Percentiles rank a stretch among this genome's conserved stretches.
These are phyloP conservation scores for Neomorphus geoffroyi DNA, from an alignment of 2,797 vertebrate species.

Conservation along the genomic window DNA sequence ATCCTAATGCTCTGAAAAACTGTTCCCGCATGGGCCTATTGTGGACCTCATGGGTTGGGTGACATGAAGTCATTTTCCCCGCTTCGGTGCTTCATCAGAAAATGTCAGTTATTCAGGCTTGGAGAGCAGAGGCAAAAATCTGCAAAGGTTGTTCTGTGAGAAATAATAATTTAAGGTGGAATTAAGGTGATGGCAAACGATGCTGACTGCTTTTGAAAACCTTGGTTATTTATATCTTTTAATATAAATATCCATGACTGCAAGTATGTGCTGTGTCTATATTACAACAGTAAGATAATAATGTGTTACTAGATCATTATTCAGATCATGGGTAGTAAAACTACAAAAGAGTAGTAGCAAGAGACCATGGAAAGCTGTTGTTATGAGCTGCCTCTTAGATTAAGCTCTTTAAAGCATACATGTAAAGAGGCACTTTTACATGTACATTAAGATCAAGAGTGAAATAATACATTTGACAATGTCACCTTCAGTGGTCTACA, in stretches of 20 bases:
- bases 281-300: neutral
- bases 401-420: neutral
- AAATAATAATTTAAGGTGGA: neutral
- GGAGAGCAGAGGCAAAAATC: neutral
- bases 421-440: constrained; percentile 1
- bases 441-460: constrained; percentile 20
- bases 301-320: neutral
- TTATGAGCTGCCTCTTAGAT: neutral
- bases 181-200: neutral
- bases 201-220: neutral
- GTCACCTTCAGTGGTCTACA: constrained; percentile 11
- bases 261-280: neutral
- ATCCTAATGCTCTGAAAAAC: neutral
- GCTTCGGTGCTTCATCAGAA: neutral
- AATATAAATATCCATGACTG: neutral
- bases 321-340: neutral
- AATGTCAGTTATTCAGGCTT: neutral
- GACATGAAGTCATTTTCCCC: neutral
- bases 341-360: neutral
- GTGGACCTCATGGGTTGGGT: neutral
- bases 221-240: neutral
- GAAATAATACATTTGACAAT: constrained; percentile 45
- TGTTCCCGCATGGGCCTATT: neutral
- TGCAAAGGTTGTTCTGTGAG: neutral
- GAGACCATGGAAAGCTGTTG: neutral